Conservation (phyloP, 2,797 vertebrate species). For the Cetoscarus ocellatus region DNA sequence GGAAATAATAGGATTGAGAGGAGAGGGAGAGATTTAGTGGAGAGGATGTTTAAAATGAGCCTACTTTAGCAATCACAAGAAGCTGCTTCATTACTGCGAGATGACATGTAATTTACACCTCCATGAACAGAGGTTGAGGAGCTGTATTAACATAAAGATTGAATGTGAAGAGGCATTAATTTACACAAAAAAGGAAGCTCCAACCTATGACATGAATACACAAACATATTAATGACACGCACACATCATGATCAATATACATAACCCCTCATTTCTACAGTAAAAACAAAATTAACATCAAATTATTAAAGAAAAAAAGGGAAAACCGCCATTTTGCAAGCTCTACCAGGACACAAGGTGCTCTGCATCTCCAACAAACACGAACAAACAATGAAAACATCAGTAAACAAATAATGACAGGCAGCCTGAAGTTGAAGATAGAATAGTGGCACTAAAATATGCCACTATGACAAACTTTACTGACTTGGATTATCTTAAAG, state of each 20-base stretch:
- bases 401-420: too few relatives aligned
- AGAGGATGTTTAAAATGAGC: constrained; percentile 33
- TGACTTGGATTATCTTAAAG: too few relatives aligned
- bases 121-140: background rate
- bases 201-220: background rate
- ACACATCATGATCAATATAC: background rate
- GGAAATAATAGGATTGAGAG: constrained; percentile 56
- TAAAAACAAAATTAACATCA: too few relatives aligned
- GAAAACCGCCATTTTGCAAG: too few relatives aligned
- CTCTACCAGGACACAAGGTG: too few relatives aligned
- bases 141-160: background rate
- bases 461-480: too few relatives aligned
- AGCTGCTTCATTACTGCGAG: background rate
- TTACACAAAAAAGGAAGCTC: background rate
- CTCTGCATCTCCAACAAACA: too few relatives aligned
- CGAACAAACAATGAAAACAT: too few relatives aligned
- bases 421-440: too few relatives aligned
- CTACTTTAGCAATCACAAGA: constrained; percentile 31
- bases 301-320: too few relatives aligned
- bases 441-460: too few relatives aligned
- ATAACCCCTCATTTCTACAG: too few relatives aligned
- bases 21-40: constrained; percentile 49
- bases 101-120: background rate
- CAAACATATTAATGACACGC: constrained; percentile 1
- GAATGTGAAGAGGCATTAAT: background rate